Evolutionary conservation across 2,888 invertebrate species (phyloP).

Genomic region (Azorinus chamasolen): DNA sequence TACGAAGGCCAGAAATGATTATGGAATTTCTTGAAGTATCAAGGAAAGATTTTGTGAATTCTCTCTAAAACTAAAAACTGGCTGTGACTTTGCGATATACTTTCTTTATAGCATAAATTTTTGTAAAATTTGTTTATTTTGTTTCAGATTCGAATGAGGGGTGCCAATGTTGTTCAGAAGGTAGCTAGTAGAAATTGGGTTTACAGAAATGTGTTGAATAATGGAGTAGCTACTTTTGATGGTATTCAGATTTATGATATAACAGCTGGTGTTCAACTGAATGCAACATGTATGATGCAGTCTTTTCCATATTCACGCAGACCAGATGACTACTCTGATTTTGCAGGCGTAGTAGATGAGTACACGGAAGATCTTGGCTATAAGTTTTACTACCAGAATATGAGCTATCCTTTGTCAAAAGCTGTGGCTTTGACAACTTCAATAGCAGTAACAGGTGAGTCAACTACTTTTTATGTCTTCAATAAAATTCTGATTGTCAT

Average conservation of each 20-base stretch:
- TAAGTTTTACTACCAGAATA: constrained; percentile 41
- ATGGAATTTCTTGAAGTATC: no score
- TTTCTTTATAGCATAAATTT: no score
- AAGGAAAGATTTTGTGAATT: no score
- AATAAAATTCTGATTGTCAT: no score
- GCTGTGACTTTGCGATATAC: no score
- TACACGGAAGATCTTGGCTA: background rate
- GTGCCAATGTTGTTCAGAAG: constrained; percentile 44
- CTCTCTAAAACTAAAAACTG: no score
- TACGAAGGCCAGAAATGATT: no score
- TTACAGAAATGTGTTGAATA: constrained; percentile 48
- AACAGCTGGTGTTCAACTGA: constrained; percentile 41
- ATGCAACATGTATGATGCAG: constrained; percentile 63
- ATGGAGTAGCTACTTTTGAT: constrained; percentile 54
- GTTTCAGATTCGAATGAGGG: constrained; percentile 65
- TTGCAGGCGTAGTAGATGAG: constrained; percentile 31
- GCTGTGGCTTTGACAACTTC: constrained; percentile 37
- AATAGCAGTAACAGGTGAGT: constrained; percentile 62
- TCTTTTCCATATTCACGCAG: constrained; percentile 61
- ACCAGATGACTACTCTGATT: constrained; percentile 63
- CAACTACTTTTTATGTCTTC: no score
- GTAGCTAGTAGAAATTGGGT: constrained; percentile 49
- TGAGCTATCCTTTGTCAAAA: constrained; percentile 36
- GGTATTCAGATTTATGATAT: constrained; percentile 66
- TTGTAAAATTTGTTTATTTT: no score